phyloP scores from a whole-genome alignment of 1,140 invertebrate species.

The Drosophila navojoa region DNA sequence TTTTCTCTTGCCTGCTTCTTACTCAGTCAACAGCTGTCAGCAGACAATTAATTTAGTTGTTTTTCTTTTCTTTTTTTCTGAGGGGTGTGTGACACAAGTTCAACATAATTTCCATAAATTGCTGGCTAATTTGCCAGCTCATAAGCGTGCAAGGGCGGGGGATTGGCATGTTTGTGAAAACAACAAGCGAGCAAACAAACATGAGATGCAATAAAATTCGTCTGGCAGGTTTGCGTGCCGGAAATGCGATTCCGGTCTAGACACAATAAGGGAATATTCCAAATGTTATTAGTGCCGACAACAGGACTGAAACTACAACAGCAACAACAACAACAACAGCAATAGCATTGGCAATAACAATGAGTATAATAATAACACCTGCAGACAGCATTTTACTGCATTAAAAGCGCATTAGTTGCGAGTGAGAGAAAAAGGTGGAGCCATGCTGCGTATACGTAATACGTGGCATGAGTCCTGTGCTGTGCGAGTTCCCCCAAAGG shows the following conservation, averaged over 20 bases:
- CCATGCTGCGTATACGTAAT: constrained; percentile 31
- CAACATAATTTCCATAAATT: constrained; percentile 44
- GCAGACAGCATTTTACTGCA: constrained; percentile 37
- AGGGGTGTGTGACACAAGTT: constrained; percentile 37
- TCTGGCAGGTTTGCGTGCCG: constrained; percentile 63
- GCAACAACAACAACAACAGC: constrained; percentile 2
- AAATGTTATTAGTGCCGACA: constrained; percentile 42
- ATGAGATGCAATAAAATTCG: constrained; percentile 61
- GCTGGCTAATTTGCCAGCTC: constrained; percentile 9
- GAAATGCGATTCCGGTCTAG: constrained; percentile 73
- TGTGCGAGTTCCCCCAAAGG: constrained; percentile 5
- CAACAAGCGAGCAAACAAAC: constrained; percentile 21
- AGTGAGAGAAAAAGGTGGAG: not conserved
- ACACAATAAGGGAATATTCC: constrained; percentile 49
- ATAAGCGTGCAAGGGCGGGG: constrained; percentile 2
- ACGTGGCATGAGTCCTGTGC: not conserved
- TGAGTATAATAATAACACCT: constrained; percentile 21
- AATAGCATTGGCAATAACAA: constrained; percentile 18
- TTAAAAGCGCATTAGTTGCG: constrained; percentile 34
- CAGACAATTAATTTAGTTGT: no score
- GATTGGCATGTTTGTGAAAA: constrained; percentile 16
- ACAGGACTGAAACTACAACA: not conserved
- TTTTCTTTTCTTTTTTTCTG: constrained; percentile 4
- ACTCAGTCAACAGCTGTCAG: constrained; percentile 16
- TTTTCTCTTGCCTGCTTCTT: no score